A percentile compares a stretch with the other conserved stretches of the same genome.
phyloP scores from a whole-genome alignment of 2,888 invertebrate genomes.

The Tenthredo amoena region DNA sequence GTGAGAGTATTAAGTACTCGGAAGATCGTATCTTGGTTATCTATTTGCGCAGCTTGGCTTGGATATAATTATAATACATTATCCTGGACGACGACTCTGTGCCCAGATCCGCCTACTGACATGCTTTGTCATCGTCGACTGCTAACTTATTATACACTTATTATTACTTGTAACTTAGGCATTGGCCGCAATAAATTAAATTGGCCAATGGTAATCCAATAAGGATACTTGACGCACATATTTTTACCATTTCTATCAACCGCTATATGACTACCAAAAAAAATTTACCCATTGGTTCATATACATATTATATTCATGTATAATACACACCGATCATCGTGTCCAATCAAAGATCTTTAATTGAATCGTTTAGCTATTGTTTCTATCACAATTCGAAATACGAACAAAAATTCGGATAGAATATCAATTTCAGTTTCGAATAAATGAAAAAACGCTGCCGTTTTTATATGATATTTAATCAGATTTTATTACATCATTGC shows the following conservation, averaged over 20 bases:
- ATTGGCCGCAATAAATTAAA: conserved; percentile 35
- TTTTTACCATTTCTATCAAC: background rate
- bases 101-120: conserved; percentile 49
- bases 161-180: background rate
- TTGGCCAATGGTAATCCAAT: conserved; percentile 7
- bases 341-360: conserved; percentile 26
- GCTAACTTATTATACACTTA: conserved; percentile 36
- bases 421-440: background rate
- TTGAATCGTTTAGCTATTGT: conserved; percentile 11
- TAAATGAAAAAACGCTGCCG: background rate
- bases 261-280: conserved; percentile 3
- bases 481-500: background rate
- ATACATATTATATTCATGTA: background rate
- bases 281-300: background rate
- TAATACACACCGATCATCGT: background rate
- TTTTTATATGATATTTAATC: background rate
- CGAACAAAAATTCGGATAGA: background rate
- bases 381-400: background rate
- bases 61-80: conserved; percentile 48
- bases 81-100: conserved; percentile 34
- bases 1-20: conserved; percentile 44
- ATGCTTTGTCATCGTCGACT: conserved; percentile 49
- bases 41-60: conserved; percentile 36
- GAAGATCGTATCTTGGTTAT: conserved; percentile 39
- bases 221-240: background rate